A percentile compares a stretch with the other conserved stretches of the same genome.
Evolutionary conservation across 2,888 invertebrate species (phyloP).

Genomic region (Punctoribates punctum): DNA sequence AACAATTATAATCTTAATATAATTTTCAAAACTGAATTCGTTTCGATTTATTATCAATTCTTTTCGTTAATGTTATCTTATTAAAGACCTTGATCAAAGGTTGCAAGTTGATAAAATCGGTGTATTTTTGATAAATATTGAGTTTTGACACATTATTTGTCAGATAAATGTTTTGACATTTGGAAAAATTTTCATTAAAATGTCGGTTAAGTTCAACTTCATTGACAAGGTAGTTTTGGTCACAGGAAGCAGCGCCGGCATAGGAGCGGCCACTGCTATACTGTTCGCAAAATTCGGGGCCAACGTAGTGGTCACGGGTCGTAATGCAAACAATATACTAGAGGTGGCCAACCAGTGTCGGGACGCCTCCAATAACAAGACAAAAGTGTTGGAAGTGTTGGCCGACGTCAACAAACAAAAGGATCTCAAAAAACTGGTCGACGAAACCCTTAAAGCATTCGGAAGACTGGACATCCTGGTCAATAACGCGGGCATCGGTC

Average conservation of each 20-base stretch:
- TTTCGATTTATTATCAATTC: too few species aligned
- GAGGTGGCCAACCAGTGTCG: background rate
- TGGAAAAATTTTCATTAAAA: too few species aligned
- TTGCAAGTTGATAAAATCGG: too few species aligned
- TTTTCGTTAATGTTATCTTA: too few species aligned
- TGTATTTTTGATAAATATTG: too few species aligned
- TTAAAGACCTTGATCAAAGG: too few species aligned
- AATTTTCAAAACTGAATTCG: too few species aligned
- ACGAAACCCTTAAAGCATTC: constrained; percentile 15
- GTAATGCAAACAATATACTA: background rate
- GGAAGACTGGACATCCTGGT: constrained; percentile 41
- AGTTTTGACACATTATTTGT: too few species aligned
- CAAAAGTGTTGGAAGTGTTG: constrained; percentile 33
- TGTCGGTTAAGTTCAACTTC: too few species aligned
- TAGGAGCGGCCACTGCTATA: background rate
- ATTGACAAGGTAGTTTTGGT: background rate
- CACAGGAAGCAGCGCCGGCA: background rate
- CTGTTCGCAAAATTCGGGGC: background rate
- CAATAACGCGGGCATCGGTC: constrained; percentile 37
- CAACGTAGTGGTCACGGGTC: constrained; percentile 9
- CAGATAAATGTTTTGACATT: too few species aligned
- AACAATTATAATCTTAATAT: too few species aligned
- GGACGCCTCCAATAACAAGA: background rate
- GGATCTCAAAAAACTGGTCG: constrained; percentile 35
- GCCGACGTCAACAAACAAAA: constrained; percentile 29